Evolutionary conservation across 1,140 invertebrate genomes (phyloP).

Genomic region (Ceratoteleas bidentatus): DNA sequence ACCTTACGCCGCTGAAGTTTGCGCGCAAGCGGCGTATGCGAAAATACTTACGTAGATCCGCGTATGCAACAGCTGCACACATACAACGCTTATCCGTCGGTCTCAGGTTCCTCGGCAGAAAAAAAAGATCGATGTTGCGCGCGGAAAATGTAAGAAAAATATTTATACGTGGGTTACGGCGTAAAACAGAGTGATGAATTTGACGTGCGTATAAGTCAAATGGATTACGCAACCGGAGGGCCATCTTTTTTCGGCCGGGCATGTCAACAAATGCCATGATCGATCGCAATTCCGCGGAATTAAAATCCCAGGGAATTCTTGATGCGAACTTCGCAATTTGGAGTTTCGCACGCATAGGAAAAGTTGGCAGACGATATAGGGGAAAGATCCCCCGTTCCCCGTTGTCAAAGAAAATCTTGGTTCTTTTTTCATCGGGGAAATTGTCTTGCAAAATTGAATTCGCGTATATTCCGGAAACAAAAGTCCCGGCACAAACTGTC

Average conservation of each 20-base stretch:
- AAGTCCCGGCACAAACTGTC: conserved; percentile 38
- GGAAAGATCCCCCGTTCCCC: conserved; percentile 3
- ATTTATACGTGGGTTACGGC: conserved; percentile 56
- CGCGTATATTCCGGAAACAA: conserved; percentile 33
- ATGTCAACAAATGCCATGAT: conserved; percentile 49
- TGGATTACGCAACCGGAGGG: conserved; percentile 45
- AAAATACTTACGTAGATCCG: conserved; percentile 47
- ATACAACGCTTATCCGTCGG: conserved; percentile 39
- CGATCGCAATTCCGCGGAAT: conserved; percentile 52
- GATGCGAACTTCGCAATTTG: conserved; percentile 6
- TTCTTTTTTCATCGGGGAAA: conserved; percentile 15
- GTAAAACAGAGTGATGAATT: conserved; percentile 63
- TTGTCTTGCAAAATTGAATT: conserved; percentile 49
- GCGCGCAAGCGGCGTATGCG: conserved; percentile 46
- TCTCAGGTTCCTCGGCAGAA: conserved; percentile 40
- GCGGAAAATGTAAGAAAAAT: conserved; percentile 62
- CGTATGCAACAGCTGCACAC: conserved; percentile 49
- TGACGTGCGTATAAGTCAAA: conserved; percentile 62
- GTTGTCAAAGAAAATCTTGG: conserved; percentile 8
- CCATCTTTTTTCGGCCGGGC: conserved; percentile 29
- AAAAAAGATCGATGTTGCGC: conserved; percentile 61
- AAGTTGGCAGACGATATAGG: conserved; percentile 34
- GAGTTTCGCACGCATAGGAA: neutral
- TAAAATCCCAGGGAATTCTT: conserved; percentile 35
- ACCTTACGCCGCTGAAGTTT: conserved; percentile 58